Conservation (phyloP, 2,888 invertebrate species). For the Germaria angustata region DNA sequence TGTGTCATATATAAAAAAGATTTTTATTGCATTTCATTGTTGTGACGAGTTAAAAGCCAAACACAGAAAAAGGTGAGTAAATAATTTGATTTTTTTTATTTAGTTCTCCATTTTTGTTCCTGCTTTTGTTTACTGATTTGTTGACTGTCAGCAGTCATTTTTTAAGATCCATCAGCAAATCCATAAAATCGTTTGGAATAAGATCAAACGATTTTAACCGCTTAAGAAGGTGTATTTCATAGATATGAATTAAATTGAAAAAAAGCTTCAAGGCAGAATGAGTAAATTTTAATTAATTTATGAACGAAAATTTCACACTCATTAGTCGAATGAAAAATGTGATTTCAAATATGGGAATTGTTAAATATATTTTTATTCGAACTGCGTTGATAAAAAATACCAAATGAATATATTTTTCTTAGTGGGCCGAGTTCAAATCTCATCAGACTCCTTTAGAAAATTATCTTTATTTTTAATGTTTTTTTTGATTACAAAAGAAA, state of each 20-base stretch:
- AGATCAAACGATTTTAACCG: constrained; percentile 53
- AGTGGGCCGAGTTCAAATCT: too few relatives aligned
- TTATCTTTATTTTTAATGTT: too few relatives aligned
- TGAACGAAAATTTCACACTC: neutral
- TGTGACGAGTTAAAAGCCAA: constrained; percentile 40
- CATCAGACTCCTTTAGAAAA: too few relatives aligned
- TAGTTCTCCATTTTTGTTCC: constrained; percentile 11
- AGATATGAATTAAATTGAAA: neutral
- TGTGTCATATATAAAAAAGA: constrained; percentile 51
- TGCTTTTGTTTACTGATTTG: constrained; percentile 15
- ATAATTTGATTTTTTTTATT: constrained; percentile 30
- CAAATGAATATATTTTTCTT: too few relatives aligned
- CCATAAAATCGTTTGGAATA: constrained; percentile 41
- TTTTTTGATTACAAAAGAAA: too few relatives aligned
- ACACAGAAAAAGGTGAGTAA: constrained; percentile 38
- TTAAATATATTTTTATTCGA: too few relatives aligned
- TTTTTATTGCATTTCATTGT: constrained; percentile 62
- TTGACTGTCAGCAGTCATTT: constrained; percentile 38
- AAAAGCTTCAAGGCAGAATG: neutral
- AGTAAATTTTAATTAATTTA: constrained; percentile 3
- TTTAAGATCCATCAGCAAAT: neutral
- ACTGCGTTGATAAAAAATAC: too few relatives aligned
- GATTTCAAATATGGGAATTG: neutral
- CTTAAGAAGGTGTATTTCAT: neutral
- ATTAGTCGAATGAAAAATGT: neutral